Evolutionary conservation across 2,113 vertebrate genomes (phyloP).

Genomic region (Serilophus lunatus): DNA sequence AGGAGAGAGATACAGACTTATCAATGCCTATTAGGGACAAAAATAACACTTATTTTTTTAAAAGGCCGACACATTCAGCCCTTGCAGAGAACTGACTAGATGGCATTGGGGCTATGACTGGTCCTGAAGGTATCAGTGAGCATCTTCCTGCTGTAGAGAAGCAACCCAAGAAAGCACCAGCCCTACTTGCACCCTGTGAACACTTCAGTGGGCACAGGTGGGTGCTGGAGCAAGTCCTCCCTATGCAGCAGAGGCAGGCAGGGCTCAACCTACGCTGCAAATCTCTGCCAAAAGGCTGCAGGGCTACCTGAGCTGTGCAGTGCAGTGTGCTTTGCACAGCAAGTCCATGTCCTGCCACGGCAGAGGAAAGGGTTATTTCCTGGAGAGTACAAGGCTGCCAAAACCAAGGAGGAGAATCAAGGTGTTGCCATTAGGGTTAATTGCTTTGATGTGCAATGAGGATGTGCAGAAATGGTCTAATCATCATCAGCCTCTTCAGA

Average conservation of each 20-base stretch:
- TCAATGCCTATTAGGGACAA: background rate
- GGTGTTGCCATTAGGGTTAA: conserved; percentile 54
- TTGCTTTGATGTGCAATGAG: conserved; percentile 21
- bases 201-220: accelerated
- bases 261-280: background rate
- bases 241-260: background rate
- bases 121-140: background rate
- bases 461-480: conserved; percentile 44
- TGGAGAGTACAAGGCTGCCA: background rate
- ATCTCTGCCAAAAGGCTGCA: background rate
- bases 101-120: background rate
- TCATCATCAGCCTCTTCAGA: conserved; percentile 52
- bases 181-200: background rate
- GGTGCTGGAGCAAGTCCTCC: background rate
- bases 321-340: background rate
- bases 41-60: background rate
- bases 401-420: background rate
- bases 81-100: background rate
- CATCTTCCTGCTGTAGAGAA: background rate
- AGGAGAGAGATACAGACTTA: background rate
- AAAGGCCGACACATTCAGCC: background rate
- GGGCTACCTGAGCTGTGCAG: background rate
- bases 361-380: background rate
- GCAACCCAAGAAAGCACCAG: background rate
- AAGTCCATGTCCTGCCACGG: background rate